These are phyloP conservation scores for Syrista parreyssii DNA, from an alignment of 2,888 invertebrate genomes.

Conservation along the genomic window DNA sequence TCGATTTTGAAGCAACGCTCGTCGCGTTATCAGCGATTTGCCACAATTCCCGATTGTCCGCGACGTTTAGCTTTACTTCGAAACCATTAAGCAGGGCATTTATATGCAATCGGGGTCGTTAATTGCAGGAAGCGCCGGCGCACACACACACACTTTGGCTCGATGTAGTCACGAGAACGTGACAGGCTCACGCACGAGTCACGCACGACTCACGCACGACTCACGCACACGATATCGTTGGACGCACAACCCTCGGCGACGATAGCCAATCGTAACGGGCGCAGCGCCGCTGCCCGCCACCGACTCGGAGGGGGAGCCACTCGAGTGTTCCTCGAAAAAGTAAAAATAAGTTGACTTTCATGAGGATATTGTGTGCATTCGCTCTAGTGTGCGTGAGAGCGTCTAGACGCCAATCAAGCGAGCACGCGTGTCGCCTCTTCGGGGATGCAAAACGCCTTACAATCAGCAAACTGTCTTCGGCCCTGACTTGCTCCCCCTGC, in stretches of 20 bases:
- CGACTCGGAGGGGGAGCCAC: background rate
- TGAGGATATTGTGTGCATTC: slow-evolving; percentile 1
- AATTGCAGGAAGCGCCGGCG: slow-evolving; percentile 62
- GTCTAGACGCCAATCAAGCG: slow-evolving; percentile 45
- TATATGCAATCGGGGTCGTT: slow-evolving; percentile 62
- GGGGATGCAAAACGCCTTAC: too few relatives aligned
- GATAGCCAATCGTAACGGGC: slow-evolving; percentile 1
- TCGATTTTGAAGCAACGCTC: too few relatives aligned
- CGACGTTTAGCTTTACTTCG: slow-evolving; percentile 47
- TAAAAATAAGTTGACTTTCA: background rate
- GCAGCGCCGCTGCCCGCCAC: background rate
- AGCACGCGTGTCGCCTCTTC: slow-evolving; percentile 22
- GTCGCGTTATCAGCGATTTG: background rate
- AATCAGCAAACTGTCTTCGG: too few relatives aligned
- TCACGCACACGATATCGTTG: slow-evolving; percentile 7
- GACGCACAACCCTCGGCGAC: background rate
- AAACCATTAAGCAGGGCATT: slow-evolving; percentile 53
- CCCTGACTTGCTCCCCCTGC: too few relatives aligned
- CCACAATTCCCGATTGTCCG: slow-evolving; percentile 23
- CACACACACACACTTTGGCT: slow-evolving; percentile 25
- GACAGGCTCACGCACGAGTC: slow-evolving; percentile 25
- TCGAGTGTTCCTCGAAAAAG: slow-evolving; percentile 6
- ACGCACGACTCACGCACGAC: slow-evolving; percentile 21
- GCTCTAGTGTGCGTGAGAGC: slow-evolving; percentile 1
- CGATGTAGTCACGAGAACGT: slow-evolving; percentile 29